Base-by-base conservation (phyloP, 2,797 vertebrate species). In the Falco berigora region DNA sequence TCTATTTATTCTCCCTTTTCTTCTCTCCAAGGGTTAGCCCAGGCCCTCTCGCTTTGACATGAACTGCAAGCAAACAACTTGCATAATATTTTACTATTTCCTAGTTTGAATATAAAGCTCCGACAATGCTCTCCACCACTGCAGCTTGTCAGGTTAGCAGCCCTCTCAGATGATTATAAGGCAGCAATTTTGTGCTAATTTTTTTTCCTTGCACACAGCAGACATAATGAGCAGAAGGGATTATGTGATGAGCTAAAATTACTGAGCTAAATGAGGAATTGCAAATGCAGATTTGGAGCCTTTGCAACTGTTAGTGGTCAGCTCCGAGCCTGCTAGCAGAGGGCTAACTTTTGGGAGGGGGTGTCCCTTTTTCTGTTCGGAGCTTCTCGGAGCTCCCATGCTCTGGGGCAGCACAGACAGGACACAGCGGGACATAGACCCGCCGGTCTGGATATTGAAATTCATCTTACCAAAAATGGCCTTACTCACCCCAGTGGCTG, bases 1-100 rank as follows among this genome's bases (percentile, higher is more conserved):
- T 94, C 84, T 93, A 94, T 96, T 96, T 96, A 90, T 93, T 95
- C 61, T 94, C 66, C 46, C 50, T 95, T 93, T 92, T 59, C 47
- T 85, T 82, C 86, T 83, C 94, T 88, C 92, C 36, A 36, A 91
- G 81, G 95, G 85, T 92, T 95, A 88, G 79, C 42, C 72, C 36
- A 71, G 71, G 22, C 73, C 66, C 74, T 92, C 72, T 91, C 90
- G 47, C 92, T 88, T 79, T 93, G 66, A 90, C 81, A 91, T 20
- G 56, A 90, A 88, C 16, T 24, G 83, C 75, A 94, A 88, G 87
- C 23, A 82, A 92, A 92, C 64, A 87, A 82, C 74, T 85, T 83
- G 62, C 62, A 14, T 76, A 67, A 62, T 62, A 80, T 88, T 94
- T 95, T 93, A 75, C 55, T 47, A 24, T 47, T 87, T 95, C 13